Base-by-base conservation (phyloP, 2,888 invertebrate genomes). In the Platyscelio sp. region DNA sequence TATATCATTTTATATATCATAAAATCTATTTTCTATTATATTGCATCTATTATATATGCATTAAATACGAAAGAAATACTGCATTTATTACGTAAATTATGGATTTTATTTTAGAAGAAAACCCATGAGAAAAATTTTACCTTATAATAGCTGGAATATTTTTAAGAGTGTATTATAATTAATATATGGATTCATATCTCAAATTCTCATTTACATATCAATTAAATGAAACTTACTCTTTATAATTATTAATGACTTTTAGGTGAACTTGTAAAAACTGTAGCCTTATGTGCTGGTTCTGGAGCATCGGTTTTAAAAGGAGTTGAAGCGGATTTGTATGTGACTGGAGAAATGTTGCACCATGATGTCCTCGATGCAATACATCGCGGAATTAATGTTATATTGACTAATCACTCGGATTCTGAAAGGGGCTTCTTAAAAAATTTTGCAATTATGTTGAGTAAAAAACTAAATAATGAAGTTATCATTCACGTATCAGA, bases 291-390 rank as follows among this genome's bases (percentile, higher is more conserved):
- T 93, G 98, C 98, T 29, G 99, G 99, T 0, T 97, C 98, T 0
- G 99, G 99, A 0, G 94, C 95, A 6, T 96, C 97, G 0, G 95
- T 99, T 1, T 94, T 99, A 22, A 96, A 96, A 86, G 96, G 96
- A 15, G 94, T 96, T 0, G 79, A 93, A 20, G 98, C 97, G 2
- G 98, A 98, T 94, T 94, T 99, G 15, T 97, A 97, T 90, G 93
- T 99, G 40, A 98, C 98, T 18, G 97, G 96, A 9, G 99, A 99
- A 95, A 98, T 99, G 98, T 96, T 97, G 1, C 99, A 99, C 93
- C 99, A 99, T 91, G 98, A 99, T 87, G 94, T 98, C 0, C 95
- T 99, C 40, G 98, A 99, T 91, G 98, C 98, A 0, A 95, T 96
- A 26, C 98, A 98, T 89, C 96, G 95, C 72, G 97, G 97, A 29